phyloP scores from a whole-genome alignment of 2,113 vertebrate genomes.

The Cryptotis parvus region DNA sequence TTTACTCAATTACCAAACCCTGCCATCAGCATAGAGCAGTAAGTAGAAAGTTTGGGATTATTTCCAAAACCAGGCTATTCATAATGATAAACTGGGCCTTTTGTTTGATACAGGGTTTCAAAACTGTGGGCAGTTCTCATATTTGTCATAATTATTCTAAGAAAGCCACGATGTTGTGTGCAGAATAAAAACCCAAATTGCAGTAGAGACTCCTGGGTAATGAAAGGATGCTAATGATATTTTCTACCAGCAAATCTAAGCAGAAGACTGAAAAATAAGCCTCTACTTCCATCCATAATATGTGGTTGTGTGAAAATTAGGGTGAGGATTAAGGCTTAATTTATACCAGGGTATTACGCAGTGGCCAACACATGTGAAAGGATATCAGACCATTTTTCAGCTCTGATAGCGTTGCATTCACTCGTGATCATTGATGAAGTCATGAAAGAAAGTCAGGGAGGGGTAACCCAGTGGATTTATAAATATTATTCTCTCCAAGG shows the following conservation, averaged over 20 bases:
- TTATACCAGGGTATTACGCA: not conserved
- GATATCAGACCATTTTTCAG: fast-evolving
- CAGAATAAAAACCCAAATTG: not conserved
- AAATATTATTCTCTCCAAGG: not conserved
- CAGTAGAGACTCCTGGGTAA: too few relatives aligned
- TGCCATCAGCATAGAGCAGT: not conserved
- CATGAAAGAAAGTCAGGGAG: not conserved
- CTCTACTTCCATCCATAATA: fast-evolving
- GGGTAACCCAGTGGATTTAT: not conserved
- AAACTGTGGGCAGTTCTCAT: not conserved
- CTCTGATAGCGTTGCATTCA: not conserved
- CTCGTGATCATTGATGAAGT: not conserved
- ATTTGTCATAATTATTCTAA: not conserved
- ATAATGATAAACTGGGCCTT: not conserved
- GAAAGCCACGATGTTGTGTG: too few relatives aligned
- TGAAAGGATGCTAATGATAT: not conserved
- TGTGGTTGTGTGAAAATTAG: not conserved
- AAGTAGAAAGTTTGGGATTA: not conserved
- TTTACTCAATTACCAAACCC: not conserved
- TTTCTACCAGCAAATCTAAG: not conserved
- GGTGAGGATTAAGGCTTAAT: not conserved
- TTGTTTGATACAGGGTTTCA: not conserved
- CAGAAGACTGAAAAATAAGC: not conserved
- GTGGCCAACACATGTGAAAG: fast-evolving
- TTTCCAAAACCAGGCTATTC: not conserved